Base-by-base conservation (phyloP, 1,140 invertebrate species). In the Calephelis virginiensis region DNA sequence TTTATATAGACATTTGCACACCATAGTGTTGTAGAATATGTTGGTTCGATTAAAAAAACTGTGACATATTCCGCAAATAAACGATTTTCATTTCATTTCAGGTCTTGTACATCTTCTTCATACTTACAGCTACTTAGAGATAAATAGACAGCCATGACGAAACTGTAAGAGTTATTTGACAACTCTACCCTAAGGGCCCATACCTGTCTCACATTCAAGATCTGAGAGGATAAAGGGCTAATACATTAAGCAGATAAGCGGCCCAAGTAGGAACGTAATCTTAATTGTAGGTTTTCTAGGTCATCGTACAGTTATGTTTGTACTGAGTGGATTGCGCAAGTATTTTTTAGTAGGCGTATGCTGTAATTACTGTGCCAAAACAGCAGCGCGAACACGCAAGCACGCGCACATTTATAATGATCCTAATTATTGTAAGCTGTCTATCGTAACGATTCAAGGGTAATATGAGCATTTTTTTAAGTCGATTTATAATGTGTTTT, bases 341-440 rank as follows among this genome's bases (percentile, higher is more conserved):
- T 63, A 69, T 70, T 71, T 69, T 70, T 49, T 62, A 69, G 63
- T 75, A 71, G 66, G 67, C 69, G 75, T 77, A 70, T 77, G 66
- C 69, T 63, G 76, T 81, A 82, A 88, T 90, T 86, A 82, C 81
- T 73, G 68, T 78, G 73, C 68, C 69, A 75, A 80, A 81, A 81
- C 76, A 75, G 74, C 75, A 79, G 74, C 63, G 49, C 64, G 70
- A 66, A 64, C 87, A 88, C 82, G 81, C 84, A 79, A 85, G 70
- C 73, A 77, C 76, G 83, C 80, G 73, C 80, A 80, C 76, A 67
- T 74, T 69, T 70, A 67, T 76, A 77, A 78, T 81, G 45, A 74
- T 75, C 72, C 69, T 82, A 78, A 87, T 82, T 82, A 83, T 78
- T 81, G 77, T 72, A 40, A 71, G 70, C 74, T 78, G 74, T 73